Conservation (phyloP, 2,797 vertebrate genomes). For the Manis javanica region DNA sequence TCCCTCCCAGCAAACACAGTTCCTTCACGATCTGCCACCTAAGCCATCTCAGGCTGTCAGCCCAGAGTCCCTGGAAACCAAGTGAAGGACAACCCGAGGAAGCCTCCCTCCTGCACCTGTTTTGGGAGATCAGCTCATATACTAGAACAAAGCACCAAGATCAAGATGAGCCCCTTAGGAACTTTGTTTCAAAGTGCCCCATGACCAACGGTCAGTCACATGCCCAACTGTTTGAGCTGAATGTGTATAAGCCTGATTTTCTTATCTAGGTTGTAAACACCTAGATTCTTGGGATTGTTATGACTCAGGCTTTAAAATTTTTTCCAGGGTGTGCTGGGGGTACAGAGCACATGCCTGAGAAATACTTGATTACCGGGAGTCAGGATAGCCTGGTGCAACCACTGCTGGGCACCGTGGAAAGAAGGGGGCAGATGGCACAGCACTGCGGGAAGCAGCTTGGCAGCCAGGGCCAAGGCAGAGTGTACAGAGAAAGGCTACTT, state of each 20-base stretch:
- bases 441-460: rapidly evolving
- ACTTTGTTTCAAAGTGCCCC: background rate
- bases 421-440: background rate
- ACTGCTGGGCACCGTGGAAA: background rate
- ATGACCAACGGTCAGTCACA: background rate
- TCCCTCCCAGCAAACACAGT: background rate
- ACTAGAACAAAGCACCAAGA: background rate
- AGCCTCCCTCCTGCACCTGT: background rate
- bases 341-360: background rate
- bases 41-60: background rate
- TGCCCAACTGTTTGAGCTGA: background rate
- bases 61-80: background rate
- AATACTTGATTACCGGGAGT: background rate
- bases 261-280: background rate
- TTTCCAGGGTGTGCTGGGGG: background rate
- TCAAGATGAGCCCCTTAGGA: background rate
- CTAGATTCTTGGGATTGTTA: background rate
- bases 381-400: background rate
- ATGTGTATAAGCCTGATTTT: background rate
- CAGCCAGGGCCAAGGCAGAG: no score
- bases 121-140: background rate
- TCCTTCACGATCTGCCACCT: background rate
- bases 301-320: background rate
- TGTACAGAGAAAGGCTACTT: conserved; percentile 68
- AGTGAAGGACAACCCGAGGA: background rate